These are phyloP conservation scores for Sweltsa coloradensis DNA, from an alignment of 1,140 invertebrate species.

Conservation along the genomic window DNA sequence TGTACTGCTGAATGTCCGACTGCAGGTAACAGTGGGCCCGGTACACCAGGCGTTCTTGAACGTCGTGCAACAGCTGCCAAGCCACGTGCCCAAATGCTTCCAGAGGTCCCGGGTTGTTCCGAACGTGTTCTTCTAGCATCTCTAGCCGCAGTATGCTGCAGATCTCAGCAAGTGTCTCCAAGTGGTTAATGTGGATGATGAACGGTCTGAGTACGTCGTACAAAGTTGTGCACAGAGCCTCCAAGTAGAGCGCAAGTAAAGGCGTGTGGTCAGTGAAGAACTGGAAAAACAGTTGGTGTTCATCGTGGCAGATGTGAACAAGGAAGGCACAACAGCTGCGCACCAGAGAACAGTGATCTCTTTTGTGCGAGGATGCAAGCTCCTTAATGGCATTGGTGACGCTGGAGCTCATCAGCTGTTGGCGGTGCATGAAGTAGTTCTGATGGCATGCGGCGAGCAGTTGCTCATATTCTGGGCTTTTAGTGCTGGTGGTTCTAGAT, in stretches of 20 bases:
- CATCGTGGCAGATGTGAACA: conserved; percentile 85
- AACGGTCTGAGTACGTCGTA: conserved; percentile 92
- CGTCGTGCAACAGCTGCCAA: conserved; percentile 84
- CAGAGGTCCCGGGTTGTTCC: conserved; percentile 69
- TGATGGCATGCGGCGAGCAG: conserved; percentile 73
- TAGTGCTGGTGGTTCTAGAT: conserved; percentile 50
- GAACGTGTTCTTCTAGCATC: conserved; percentile 89
- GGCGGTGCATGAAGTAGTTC: conserved; percentile 67
- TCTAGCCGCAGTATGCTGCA: conserved; percentile 88
- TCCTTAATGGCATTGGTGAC: conserved; percentile 63
- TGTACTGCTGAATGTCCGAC: conserved; percentile 79
- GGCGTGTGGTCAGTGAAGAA: conserved; percentile 63
- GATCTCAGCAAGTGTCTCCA: conserved; percentile 94
- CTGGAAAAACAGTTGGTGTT: conserved; percentile 77
- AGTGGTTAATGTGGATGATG: conserved; percentile 93
- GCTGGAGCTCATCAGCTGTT: conserved; percentile 58
- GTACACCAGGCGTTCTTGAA: conserved; percentile 93
- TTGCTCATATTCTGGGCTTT: conserved; percentile 57
- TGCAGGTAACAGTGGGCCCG: conserved; percentile 88
- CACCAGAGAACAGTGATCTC: conserved; percentile 80
- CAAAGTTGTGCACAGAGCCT: conserved; percentile 73
- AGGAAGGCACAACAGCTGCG: conserved; percentile 79
- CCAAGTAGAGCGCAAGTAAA: conserved; percentile 63
- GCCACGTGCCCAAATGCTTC: conserved; percentile 73
- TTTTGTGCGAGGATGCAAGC: conserved; percentile 50